Conservation (phyloP, 2,888 invertebrate species). For the Polydesmus complanatus region DNA sequence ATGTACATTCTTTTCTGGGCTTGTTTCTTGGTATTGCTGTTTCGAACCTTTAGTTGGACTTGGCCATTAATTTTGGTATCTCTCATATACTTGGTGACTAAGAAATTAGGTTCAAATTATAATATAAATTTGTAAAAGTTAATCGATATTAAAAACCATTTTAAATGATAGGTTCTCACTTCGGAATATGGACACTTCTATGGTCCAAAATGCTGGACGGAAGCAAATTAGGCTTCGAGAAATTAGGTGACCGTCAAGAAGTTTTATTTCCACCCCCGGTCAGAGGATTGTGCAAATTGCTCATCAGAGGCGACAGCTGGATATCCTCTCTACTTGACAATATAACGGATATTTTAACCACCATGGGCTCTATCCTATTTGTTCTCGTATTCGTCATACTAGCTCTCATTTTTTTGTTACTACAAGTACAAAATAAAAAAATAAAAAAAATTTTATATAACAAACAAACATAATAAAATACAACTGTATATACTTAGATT, state of each 20-base stretch:
- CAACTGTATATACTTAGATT: slow-evolving; percentile 60
- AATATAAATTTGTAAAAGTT: background rate
- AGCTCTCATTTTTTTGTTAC: slow-evolving; percentile 63
- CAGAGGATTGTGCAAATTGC: slow-evolving; percentile 57
- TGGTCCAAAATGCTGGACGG: background rate
- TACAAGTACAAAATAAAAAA: slow-evolving; percentile 48
- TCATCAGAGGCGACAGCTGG: slow-evolving; percentile 30
- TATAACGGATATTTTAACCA: slow-evolving; percentile 65
- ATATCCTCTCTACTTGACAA: slow-evolving; percentile 20
- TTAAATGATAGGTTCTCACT: slow-evolving; percentile 16
- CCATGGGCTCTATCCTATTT: slow-evolving; percentile 70
- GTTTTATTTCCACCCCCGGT: slow-evolving; percentile 50
- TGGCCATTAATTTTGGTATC: slow-evolving; percentile 63
- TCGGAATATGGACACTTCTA: slow-evolving; percentile 27
- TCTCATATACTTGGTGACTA: slow-evolving; percentile 52
- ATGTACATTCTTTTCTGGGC: slow-evolving; percentile 52
- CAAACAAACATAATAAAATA: background rate
- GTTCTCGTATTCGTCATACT: slow-evolving; percentile 64
- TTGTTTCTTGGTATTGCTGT: slow-evolving; percentile 56
- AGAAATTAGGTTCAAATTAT: slow-evolving; percentile 34
- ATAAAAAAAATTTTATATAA: background rate
- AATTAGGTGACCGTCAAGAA: slow-evolving; percentile 51
- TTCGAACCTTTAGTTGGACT: slow-evolving; percentile 77
- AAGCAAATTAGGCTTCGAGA: slow-evolving; percentile 36
- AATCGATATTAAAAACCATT: background rate